Evolutionary conservation across 2,113 vertebrate genomes (phyloP).

Genomic region (Phasianus colchicus): DNA sequence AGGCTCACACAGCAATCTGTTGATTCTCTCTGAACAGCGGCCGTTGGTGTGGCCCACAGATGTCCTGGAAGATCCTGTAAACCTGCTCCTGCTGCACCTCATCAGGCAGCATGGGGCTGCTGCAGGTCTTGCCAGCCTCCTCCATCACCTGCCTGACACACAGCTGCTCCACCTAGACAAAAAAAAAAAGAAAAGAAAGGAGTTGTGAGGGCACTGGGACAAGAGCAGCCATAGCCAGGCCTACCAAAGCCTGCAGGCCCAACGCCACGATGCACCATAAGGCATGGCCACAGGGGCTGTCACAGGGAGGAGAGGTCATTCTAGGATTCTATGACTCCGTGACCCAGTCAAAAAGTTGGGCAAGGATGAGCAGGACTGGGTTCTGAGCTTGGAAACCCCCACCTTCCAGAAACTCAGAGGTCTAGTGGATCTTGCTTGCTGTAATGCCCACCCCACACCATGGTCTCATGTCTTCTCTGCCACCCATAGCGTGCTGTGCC

Average conservation of each 20-base stretch:
- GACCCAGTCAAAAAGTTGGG: neutral
- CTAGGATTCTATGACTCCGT: no score
- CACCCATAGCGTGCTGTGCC: accelerated
- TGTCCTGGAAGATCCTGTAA: constrained; percentile 79
- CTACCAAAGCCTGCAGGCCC: neutral
- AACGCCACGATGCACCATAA: neutral
- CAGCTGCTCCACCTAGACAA: constrained; percentile 77
- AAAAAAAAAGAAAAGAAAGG: no score
- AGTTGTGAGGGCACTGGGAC: neutral
- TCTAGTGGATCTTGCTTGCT: neutral
- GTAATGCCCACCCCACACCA: neutral
- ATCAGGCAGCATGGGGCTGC: constrained; percentile 42
- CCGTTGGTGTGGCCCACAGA: constrained; percentile 81
- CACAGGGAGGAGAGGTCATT: neutral
- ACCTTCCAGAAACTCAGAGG: neutral
- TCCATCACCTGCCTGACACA: constrained; percentile 75
- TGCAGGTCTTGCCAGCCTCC: constrained; percentile 69
- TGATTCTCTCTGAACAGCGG: constrained; percentile 90
- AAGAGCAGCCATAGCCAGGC: neutral
- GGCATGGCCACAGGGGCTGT: neutral
- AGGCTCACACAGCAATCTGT: constrained; percentile 88
- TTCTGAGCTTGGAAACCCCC: neutral
- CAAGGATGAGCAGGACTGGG: neutral
- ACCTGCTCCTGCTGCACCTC: constrained; percentile 73
- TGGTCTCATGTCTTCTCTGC: neutral